phyloP scores from a whole-genome alignment of 2,797 vertebrate species.

The Sebastes hubbsi region DNA sequence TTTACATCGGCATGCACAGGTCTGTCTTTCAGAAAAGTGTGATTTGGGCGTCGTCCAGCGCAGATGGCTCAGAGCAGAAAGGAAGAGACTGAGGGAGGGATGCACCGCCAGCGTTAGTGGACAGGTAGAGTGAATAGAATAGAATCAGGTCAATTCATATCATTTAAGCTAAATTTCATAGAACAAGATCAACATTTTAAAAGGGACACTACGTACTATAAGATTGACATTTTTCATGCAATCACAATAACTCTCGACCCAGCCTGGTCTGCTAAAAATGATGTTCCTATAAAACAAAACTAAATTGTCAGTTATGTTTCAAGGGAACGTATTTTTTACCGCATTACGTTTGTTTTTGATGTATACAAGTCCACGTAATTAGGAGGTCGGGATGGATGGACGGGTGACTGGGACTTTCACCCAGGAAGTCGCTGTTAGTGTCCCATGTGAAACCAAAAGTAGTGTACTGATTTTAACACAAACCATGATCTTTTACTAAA shows the following conservation, averaged over 20 bases:
- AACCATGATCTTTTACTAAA: too few relatives aligned
- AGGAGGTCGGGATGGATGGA: too few relatives aligned
- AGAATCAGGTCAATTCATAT: not conserved
- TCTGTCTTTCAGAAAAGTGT: constrained; percentile 21
- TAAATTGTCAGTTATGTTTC: not conserved
- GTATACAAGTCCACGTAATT: too few relatives aligned
- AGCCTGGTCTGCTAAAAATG: too few relatives aligned
- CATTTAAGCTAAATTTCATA: not conserved
- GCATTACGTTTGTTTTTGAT: not conserved
- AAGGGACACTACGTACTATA: not conserved
- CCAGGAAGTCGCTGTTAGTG: rapidly evolving
- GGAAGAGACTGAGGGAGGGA: not conserved
- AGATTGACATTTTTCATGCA: not conserved
- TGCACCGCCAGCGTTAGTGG: not conserved
- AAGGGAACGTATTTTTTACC: not conserved
- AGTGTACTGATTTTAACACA: too few relatives aligned
- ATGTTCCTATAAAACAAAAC: too few relatives aligned
- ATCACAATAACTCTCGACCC: not conserved
- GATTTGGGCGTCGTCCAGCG: constrained; percentile 27
- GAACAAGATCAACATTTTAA: not conserved
- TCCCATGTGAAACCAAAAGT: too few relatives aligned
- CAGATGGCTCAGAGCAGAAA: constrained; percentile 31
- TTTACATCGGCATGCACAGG: not conserved
- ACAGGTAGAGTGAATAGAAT: not conserved
- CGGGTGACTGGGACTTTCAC: too few relatives aligned